These are phyloP conservation scores for Pseudochaenichthys georgianus DNA, from an alignment of 2,797 vertebrate species.

Conservation along the genomic window DNA sequence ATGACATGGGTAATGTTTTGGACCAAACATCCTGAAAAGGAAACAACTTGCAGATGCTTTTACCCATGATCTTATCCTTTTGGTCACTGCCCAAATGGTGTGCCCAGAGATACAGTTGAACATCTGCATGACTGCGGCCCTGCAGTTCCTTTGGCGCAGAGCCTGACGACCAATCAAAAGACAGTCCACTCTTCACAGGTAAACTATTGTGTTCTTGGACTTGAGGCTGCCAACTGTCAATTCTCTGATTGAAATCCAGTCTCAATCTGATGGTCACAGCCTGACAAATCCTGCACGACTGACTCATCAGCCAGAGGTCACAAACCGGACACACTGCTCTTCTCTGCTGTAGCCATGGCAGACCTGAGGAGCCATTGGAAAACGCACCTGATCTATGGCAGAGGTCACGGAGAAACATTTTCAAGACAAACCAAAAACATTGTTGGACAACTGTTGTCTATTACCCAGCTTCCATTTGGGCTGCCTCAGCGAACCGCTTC, in stretches of 20 bases:
- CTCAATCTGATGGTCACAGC: neutral
- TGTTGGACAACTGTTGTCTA: conserved; percentile 7
- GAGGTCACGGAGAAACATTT: conserved; percentile 38
- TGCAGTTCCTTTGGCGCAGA: conserved; percentile 1
- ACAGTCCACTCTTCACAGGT: neutral
- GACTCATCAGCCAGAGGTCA: conserved; percentile 22
- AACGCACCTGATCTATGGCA: conserved; percentile 39
- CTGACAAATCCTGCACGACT: conserved; percentile 17
- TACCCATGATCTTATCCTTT: conserved; percentile 27
- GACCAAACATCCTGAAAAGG: conserved; percentile 25
- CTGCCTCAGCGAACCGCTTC: neutral
- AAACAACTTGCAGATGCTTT: conserved; percentile 33
- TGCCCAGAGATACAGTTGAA: conserved; percentile 15
- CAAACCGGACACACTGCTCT: conserved; percentile 23
- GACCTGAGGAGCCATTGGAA: conserved; percentile 21
- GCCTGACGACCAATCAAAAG: neutral
- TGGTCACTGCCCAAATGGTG: conserved; percentile 32
- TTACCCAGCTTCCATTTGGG: conserved; percentile 2
- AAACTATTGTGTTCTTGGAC: neutral
- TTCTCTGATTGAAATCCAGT: conserved; percentile 2
- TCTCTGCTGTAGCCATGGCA: conserved; percentile 23
- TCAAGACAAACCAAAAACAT: neutral
- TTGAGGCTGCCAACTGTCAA: neutral
- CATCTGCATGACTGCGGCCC: conserved; percentile 18
- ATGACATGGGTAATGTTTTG: neutral